Evolutionary conservation across 2,888 invertebrate species (phyloP), one percentile per base, ranked within the genome.

Genomic region (Aspidapion aeneum): DNA sequence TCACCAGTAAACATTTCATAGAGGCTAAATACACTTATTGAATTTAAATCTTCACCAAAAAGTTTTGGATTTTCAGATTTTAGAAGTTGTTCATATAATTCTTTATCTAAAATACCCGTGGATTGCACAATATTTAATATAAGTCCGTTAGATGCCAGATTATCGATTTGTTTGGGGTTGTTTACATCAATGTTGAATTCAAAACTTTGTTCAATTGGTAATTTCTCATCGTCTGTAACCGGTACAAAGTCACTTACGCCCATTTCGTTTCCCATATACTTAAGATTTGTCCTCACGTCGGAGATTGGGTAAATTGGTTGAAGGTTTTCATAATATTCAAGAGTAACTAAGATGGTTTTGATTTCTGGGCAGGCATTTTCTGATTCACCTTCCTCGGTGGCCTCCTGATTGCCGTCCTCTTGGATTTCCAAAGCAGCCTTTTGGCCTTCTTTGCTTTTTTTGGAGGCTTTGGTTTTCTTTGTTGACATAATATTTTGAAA

Each of bases 1-100:
- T 71, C 70, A 16, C 71, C 74, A 12, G 72, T 70, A 61, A 75
- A 71, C 0, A 73, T 73, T 64, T 75, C 75, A 57, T 73, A 73
- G 18, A 75, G 60, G 62, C 74, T 74, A 21, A 72, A 69, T 18
- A 71, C 68, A 62, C 74, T 75, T n/a, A 73, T 74, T 35, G 69
- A 68, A 12, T 62, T 12, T 7, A 18, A 9, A 5, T 19, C 17
- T 21, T 56, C 19, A 19, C 19, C n/a, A 7, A 9, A 7, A 16
- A 51, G 17, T 18, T 58, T 48, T n/a, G n/a, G n/a, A n/a, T n/a
- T n/a, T 64, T 68, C 66, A 52, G 63, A 62, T n/a, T 60, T 56
- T 55, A 65, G 66, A 18, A 73, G 63, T 64, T 72, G 71, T 17
- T 69, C 70, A 58, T 72, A 70, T 18, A 73, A 51, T 18, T 60